These are phyloP conservation scores for Anguilla marmorata DNA, from an alignment of 2,797 vertebrate genomes.

Conservation along the genomic window DNA sequence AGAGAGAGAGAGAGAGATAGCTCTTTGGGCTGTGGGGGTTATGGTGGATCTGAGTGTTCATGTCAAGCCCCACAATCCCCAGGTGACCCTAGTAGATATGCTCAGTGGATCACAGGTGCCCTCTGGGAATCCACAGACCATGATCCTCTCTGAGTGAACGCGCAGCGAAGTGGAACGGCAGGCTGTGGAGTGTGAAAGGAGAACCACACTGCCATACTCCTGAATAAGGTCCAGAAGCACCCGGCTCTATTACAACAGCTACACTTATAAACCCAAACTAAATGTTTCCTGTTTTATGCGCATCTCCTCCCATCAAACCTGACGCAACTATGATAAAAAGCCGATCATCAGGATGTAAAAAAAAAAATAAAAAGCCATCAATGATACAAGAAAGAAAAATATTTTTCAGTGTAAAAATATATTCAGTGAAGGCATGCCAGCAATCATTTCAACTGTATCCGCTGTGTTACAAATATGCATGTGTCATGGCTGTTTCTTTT, in stretches of 20 bases:
- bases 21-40: not conserved
- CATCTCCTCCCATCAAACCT: not conserved
- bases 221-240: not conserved
- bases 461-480: too few species aligned
- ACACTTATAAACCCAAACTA: not conserved
- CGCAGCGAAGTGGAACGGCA: not conserved
- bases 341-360: not conserved
- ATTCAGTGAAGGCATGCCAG: not conserved
- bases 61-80: not conserved
- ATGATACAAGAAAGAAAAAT: not conserved
- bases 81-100: not conserved
- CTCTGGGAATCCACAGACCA: not conserved
- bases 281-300: not conserved
- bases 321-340: not conserved
- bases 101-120: constrained; percentile 19
- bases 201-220: not conserved
- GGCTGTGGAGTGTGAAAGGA: not conserved
- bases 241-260: not conserved
- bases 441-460: not conserved
- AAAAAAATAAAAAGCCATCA: not conserved
- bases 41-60: not conserved
- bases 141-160: not conserved
- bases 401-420: not conserved
- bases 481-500: not conserved
- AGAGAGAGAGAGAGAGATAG: not conserved